Conservation (phyloP, 2,888 invertebrate genomes). For the Petrolisthes manimaculis region DNA sequence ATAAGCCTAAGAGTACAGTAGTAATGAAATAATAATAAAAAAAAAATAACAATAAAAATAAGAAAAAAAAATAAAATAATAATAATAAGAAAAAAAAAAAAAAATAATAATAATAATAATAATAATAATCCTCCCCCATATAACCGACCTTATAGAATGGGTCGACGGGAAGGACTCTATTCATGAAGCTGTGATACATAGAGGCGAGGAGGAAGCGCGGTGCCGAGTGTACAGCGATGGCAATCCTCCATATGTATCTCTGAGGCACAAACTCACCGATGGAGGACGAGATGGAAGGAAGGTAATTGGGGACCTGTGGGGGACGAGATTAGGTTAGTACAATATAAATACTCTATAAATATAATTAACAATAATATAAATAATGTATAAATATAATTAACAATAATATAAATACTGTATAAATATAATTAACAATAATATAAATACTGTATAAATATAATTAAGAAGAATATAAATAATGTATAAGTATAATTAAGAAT, state of each 20-base stretch:
- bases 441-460: too few relatives aligned
- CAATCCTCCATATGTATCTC: constrained; percentile 81
- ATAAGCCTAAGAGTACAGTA: not conserved
- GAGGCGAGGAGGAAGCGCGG: constrained; percentile 84
- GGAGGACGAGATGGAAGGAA: constrained; percentile 97
- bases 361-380: too few relatives aligned
- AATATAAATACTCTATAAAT: too few relatives aligned
- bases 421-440: too few relatives aligned
- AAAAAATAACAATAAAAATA: not conserved
- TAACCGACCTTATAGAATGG: constrained; percentile 54
- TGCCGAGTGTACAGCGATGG: constrained; percentile 85
- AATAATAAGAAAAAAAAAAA: too few relatives aligned
- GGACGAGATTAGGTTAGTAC: not conserved
- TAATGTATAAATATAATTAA: too few relatives aligned
- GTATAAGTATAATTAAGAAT: too few relatives aligned
- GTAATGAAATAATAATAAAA: not conserved
- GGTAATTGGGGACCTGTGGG: constrained; percentile 85
- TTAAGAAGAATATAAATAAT: too few relatives aligned
- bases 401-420: too few relatives aligned
- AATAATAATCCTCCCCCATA: not conserved
- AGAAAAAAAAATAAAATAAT: too few relatives aligned
- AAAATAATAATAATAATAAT: not conserved
- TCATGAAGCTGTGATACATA: constrained; percentile 74
- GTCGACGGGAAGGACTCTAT: constrained; percentile 56
- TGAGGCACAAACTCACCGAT: constrained; percentile 94